phyloP scores from a whole-genome alignment of 2,888 invertebrate genomes.

The Ernsta delagoae region DNA sequence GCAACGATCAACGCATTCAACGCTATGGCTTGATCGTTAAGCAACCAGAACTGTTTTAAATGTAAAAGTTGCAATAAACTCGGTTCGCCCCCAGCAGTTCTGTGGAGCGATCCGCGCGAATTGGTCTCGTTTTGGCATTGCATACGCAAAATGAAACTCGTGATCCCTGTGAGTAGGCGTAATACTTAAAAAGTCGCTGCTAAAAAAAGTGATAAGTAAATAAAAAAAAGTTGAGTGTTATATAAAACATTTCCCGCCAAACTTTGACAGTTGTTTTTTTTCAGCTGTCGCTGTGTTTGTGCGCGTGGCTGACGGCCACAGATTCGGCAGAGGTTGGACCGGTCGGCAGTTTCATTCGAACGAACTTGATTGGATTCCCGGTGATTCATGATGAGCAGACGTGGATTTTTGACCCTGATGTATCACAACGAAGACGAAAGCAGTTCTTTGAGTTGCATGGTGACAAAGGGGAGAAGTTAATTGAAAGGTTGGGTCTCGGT shows the following conservation, averaged over 20 bases:
- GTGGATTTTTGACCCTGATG: constrained; percentile 88
- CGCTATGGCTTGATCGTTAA: constrained; percentile 41
- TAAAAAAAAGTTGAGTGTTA: not conserved
- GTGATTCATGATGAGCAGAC: constrained; percentile 82
- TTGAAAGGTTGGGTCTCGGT: constrained; percentile 87
- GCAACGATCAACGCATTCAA: constrained; percentile 34
- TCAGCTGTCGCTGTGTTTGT: constrained; percentile 57
- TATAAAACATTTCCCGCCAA: constrained; percentile 34
- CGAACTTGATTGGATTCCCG: constrained; percentile 86
- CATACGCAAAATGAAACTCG: constrained; percentile 49
- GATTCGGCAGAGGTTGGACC: constrained; percentile 58
- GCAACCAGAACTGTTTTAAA: constrained; percentile 68
- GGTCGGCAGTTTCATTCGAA: constrained; percentile 62
- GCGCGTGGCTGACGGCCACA: constrained; percentile 46
- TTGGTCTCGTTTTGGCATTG: constrained; percentile 43
- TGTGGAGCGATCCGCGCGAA: constrained; percentile 46
- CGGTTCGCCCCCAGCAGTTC: constrained; percentile 50
- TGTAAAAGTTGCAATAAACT: constrained; percentile 70
- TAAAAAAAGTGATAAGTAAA: not conserved
- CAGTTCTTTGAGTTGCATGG: constrained; percentile 87
- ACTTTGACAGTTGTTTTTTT: constrained; percentile 51
- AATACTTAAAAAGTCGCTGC: constrained; percentile 1
- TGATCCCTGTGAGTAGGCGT: constrained; percentile 54
- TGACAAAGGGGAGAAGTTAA: constrained; percentile 85
- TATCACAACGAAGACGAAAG: constrained; percentile 83